A percentile compares a stretch with the other conserved stretches of the same genome.
These are phyloP conservation scores for Podocnemis expansa DNA, from an alignment of 2,113 vertebrate genomes.

Conservation along the genomic window DNA sequence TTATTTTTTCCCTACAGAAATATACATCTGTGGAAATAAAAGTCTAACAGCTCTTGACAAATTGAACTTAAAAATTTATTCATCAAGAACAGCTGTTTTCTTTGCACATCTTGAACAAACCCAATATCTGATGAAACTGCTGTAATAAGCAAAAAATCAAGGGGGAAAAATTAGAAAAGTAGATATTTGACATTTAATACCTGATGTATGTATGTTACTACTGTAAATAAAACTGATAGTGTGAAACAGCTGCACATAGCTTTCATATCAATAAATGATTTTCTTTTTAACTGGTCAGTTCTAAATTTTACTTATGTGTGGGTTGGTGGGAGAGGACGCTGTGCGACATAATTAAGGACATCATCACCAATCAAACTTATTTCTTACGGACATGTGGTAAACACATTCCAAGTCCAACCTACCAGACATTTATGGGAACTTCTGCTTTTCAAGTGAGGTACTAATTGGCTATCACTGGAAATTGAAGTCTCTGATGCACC, in stretches of 20 bases:
- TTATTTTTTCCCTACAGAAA: neutral
- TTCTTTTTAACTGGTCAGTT: neutral
- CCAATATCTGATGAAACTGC: neutral
- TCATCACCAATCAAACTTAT: neutral
- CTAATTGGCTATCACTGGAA: rapidly evolving
- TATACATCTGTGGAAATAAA: neutral
- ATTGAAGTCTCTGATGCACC: neutral
- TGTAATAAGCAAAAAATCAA: neutral
- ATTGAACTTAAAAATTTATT: neutral
- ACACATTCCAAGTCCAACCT: neutral
- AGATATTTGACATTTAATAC: slow-evolving; percentile 26
- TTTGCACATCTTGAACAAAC: neutral
- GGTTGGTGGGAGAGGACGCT: neutral
- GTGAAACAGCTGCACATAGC: slow-evolving; percentile 11
- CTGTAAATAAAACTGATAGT: slow-evolving; percentile 73
- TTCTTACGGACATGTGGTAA: neutral
- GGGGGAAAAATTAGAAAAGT: neutral
- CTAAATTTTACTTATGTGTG: neutral
- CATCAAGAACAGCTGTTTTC: neutral
- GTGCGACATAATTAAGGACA: neutral
- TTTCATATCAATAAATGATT: slow-evolving; percentile 44
- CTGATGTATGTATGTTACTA: slow-evolving; percentile 45
- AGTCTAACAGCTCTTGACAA: neutral
- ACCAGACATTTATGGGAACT: neutral
- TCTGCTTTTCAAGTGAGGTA: neutral